Conservation (phyloP, 2,113 vertebrate genomes). For the Cettia cetti region DNA sequence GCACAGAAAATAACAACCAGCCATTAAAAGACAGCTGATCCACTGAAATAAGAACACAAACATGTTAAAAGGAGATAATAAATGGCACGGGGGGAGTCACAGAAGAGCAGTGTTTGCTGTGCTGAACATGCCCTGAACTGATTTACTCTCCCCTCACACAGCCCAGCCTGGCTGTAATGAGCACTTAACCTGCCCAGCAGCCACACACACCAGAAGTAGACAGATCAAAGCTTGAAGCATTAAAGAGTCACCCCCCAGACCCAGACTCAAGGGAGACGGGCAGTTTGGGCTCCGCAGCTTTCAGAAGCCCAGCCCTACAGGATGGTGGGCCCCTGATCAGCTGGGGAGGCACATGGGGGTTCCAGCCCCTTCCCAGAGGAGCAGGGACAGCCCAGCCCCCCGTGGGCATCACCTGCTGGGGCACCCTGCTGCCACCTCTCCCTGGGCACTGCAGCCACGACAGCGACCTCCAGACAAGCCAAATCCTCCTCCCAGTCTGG, state of each 20-base stretch:
- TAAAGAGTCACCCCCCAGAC: background rate
- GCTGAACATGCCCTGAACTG: background rate
- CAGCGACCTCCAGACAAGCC: rapidly evolving
- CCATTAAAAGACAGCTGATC: background rate
- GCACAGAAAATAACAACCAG: background rate
- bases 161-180: background rate
- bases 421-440: background rate
- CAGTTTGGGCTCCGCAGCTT: background rate
- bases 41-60: background rate
- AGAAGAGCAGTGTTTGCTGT: background rate
- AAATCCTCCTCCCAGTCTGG: background rate
- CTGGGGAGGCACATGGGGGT: background rate
- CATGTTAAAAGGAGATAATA: background rate
- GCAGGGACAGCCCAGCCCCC: background rate
- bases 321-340: rapidly evolving
- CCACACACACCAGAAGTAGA: background rate
- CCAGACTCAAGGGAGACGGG: background rate
- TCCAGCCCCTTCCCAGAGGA: background rate
- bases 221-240: background rate
- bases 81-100: background rate
- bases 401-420: rapidly evolving
- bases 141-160: background rate
- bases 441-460: rapidly evolving
- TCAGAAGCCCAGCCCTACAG: background rate
- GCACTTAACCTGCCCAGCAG: background rate